A percentile compares a stretch with the other conserved stretches of the same genome.
Conservation (phyloP, 2,797 vertebrate genomes). For the Prionace glauca region DNA sequence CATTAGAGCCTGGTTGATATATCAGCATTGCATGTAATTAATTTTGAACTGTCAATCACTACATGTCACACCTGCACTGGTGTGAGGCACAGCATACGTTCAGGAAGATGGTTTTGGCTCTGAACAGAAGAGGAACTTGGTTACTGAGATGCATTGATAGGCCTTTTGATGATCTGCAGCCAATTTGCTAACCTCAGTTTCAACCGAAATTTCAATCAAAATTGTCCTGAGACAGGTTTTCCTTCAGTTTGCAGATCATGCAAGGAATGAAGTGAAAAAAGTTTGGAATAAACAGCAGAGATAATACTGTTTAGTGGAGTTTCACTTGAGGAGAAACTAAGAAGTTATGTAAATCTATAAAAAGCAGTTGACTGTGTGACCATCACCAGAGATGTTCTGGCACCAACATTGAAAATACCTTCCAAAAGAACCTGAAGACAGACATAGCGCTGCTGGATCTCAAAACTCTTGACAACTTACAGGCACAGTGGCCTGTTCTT, state of each 20-base stretch:
- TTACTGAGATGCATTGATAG: not conserved
- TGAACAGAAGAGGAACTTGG: not conserved
- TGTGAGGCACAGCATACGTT: not conserved
- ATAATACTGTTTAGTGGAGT: not conserved
- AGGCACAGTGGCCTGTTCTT: too few relatives aligned
- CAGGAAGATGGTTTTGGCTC: not conserved
- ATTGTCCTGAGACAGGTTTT: not conserved
- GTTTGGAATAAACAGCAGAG: not conserved
- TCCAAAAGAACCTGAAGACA: too few relatives aligned
- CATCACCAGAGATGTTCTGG: not conserved
- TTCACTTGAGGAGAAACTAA: not conserved
- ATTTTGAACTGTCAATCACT: not conserved
- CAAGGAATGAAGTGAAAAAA: not conserved
- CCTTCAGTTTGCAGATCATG: not conserved
- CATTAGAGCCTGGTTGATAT: not conserved
- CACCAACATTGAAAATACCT: too few relatives aligned
- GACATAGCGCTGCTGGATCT: too few relatives aligned
- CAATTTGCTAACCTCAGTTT: not conserved
- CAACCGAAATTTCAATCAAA: not conserved
- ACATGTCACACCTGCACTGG: not conserved
- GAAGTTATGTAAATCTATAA: not conserved
- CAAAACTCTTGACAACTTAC: too few relatives aligned
- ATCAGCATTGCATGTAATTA: not conserved
- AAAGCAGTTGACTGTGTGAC: not conserved
- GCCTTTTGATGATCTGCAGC: not conserved